Conservation (phyloP, 2,888 invertebrate genomes). For the Pecten maximus region DNA sequence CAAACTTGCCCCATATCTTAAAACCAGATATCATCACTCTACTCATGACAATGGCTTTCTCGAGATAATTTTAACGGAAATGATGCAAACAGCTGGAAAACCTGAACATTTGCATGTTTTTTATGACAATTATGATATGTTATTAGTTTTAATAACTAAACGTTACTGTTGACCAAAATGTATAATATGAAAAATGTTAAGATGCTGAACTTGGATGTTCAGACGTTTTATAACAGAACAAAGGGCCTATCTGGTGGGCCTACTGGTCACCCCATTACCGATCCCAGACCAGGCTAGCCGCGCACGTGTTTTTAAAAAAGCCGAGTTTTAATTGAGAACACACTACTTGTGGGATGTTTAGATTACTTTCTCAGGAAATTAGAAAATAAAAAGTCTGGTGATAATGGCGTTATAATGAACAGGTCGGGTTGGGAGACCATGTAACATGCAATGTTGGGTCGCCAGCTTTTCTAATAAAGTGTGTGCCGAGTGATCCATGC, state of each 20-base stretch:
- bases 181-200: background rate
- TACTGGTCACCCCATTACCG: constrained; percentile 23
- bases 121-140: background rate
- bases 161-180: background rate
- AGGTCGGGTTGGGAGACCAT: background rate
- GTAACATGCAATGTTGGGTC: constrained; percentile 37
- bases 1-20: background rate
- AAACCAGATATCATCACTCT: background rate
- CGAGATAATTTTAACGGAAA: background rate
- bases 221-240: background rate
- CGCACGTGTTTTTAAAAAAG: constrained; percentile 5
- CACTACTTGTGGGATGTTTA: constrained; percentile 47
- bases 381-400: constrained; percentile 50
- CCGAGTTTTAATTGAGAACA: constrained; percentile 46
- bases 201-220: background rate
- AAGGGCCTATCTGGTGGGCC: background rate
- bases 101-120: too few species aligned
- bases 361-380: constrained; percentile 55
- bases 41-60: background rate
- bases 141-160: background rate
- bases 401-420: constrained; percentile 47
- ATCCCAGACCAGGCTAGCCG: constrained; percentile 26
- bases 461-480: constrained; percentile 24
- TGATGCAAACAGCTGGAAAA: background rate
- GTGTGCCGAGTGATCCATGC: background rate